Evolutionary conservation across 2,888 invertebrate genomes (phyloP).

Genomic region (Drosophila infuscata): DNA sequence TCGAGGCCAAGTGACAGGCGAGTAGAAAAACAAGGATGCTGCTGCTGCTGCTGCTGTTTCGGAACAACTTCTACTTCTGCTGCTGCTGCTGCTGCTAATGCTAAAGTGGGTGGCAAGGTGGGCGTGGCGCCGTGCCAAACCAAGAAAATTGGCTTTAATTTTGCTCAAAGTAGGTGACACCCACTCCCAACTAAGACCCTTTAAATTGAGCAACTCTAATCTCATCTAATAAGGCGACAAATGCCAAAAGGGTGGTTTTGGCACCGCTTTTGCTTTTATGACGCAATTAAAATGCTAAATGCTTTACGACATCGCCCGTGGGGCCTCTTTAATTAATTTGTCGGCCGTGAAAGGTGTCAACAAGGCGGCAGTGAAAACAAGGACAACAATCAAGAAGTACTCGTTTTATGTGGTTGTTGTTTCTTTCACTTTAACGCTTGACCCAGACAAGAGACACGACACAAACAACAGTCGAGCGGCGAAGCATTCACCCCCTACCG

Average conservation of each 20-base stretch:
- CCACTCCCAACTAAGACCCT: background rate
- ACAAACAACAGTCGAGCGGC: slow-evolving; percentile 33
- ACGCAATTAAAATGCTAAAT: slow-evolving; percentile 77
- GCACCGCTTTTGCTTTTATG: slow-evolving; percentile 51
- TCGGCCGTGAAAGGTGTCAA: slow-evolving; percentile 77
- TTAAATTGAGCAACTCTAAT: slow-evolving; percentile 43
- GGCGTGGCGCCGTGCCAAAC: slow-evolving; percentile 16
- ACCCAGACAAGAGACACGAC: slow-evolving; percentile 58
- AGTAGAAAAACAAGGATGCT: slow-evolving; percentile 48
- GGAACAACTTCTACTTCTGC: slow-evolving; percentile 40
- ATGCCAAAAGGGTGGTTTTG: slow-evolving; percentile 42
- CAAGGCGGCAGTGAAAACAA: slow-evolving; percentile 54
- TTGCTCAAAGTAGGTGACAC: slow-evolving; percentile 1
- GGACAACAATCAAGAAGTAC: slow-evolving; percentile 49
- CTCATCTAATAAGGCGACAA: slow-evolving; percentile 72
- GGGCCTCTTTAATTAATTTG: slow-evolving; percentile 75
- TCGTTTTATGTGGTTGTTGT: slow-evolving; percentile 9
- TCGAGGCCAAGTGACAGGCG: slow-evolving; percentile 76
- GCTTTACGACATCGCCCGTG: slow-evolving; percentile 64
- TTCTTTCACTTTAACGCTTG: slow-evolving; percentile 61
- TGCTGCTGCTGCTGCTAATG: slow-evolving; percentile 29
- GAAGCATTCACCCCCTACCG: slow-evolving; percentile 39
- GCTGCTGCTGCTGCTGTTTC: slow-evolving; percentile 46
- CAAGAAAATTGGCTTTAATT: slow-evolving; percentile 41
- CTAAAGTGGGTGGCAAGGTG: slow-evolving; percentile 18